phyloP scores from a whole-genome alignment of 2,113 vertebrate genomes.

The Sinocyclocheilus anophthalmus region DNA sequence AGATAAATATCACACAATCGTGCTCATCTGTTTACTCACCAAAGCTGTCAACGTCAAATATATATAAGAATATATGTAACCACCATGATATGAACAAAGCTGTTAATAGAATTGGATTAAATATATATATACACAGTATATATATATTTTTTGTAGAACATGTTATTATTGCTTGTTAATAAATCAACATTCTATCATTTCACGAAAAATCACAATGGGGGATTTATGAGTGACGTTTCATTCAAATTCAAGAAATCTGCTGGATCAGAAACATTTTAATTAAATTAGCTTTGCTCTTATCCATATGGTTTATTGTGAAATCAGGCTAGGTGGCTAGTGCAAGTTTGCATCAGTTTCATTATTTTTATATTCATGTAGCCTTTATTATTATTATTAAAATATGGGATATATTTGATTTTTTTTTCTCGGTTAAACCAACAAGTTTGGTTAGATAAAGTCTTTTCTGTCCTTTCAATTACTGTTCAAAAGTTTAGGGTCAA shows the following conservation, averaged over 20 bases:
- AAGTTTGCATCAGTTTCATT: not conserved
- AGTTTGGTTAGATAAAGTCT: too few species aligned
- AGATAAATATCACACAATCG: slow-evolving; percentile 9
- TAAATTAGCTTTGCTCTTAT: not conserved
- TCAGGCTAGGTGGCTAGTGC: not conserved
- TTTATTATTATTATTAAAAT: too few species aligned
- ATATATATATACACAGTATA: too few species aligned
- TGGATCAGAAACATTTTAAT: not conserved
- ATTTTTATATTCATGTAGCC: too few species aligned
- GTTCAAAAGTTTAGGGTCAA: too few species aligned
- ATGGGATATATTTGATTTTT: too few species aligned
- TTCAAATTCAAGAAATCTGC: too few species aligned
- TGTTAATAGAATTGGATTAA: not conserved
- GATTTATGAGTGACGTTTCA: too few species aligned
- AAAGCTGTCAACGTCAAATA: not conserved
- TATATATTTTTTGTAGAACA: not conserved
- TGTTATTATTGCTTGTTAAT: not conserved
- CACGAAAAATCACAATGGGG: not conserved
- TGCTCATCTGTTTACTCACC: not conserved
- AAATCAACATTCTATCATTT: not conserved
- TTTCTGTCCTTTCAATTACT: too few species aligned
- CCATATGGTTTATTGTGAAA: not conserved
- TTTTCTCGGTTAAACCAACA: too few species aligned
- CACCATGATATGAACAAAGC: not conserved
- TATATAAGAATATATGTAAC: not conserved